A percentile compares a stretch with the other conserved stretches of the same genome.
phyloP scores from a whole-genome alignment of 2,888 invertebrate species.

The Lepidochrysops patricia region DNA sequence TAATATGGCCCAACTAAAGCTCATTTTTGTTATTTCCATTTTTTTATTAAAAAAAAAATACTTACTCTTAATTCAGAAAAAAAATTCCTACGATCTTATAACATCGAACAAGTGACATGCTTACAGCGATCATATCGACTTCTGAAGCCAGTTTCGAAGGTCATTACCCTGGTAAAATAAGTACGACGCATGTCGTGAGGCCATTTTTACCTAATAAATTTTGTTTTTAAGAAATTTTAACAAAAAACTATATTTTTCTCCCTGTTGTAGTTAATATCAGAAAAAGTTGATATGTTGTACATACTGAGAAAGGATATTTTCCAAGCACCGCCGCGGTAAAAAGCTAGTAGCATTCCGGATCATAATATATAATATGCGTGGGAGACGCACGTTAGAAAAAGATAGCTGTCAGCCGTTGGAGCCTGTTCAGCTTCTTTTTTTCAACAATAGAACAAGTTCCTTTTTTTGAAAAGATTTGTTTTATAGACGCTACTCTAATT shows the following conservation, averaged over 20 bases:
- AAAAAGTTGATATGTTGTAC: neutral
- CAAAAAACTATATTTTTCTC: neutral
- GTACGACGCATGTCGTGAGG: neutral
- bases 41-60: too few species aligned
- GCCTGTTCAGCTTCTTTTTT: conserved; percentile 33
- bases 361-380: conserved; percentile 24
- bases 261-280: neutral
- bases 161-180: conserved; percentile 10
- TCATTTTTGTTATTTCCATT: too few species aligned
- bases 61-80: too few species aligned
- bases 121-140: conserved; percentile 8
- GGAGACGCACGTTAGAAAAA: conserved; percentile 28
- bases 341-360: conserved; percentile 10
- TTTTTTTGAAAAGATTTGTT: conserved; percentile 26
- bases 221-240: neutral
- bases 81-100: neutral
- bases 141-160: conserved; percentile 10
- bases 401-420: conserved; percentile 34
- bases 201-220: neutral
- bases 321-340: conserved; percentile 2
- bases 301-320: conserved; percentile 5
- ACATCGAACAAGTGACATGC: conserved; percentile 4
- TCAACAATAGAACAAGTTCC: conserved; percentile 27
- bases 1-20: too few species aligned
- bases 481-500: conserved; percentile 19